Percentiles rank a stretch among this genome's conserved stretches.
Conservation (phyloP, 2,113 vertebrate species). For the Aythya baeri region DNA sequence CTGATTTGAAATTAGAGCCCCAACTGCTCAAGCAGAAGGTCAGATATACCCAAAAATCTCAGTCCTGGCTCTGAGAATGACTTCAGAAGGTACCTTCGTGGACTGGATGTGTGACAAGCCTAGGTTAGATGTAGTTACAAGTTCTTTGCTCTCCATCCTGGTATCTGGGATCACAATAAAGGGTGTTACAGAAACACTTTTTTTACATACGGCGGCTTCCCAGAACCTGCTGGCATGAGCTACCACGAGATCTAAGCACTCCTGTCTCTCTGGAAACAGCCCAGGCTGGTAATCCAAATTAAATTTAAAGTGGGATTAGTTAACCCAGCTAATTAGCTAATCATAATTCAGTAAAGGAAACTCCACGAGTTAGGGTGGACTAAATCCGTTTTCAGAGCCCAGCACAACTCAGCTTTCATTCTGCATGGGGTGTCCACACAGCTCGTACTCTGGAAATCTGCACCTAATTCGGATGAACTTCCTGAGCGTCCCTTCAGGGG, state of each 20-base stretch:
- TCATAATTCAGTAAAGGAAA: slow-evolving; percentile 11
- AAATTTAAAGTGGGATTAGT: slow-evolving; percentile 47
- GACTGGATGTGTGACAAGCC: background rate
- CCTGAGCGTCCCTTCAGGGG: background rate
- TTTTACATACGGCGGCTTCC: background rate
- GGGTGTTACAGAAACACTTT: background rate
- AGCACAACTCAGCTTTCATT: background rate
- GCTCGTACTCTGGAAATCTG: background rate
- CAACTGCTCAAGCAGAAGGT: background rate
- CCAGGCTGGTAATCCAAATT: slow-evolving; percentile 34
- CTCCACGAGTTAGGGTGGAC: background rate
- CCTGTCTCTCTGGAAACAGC: background rate
- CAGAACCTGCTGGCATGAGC: background rate
- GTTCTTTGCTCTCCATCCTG: background rate
- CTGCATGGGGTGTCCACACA: background rate
- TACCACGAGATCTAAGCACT: background rate
- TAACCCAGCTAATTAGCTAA: slow-evolving; percentile 30
- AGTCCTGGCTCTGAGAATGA: background rate
- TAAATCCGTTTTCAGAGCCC: slow-evolving; percentile 6
- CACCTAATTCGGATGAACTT: background rate
- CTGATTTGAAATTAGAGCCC: background rate
- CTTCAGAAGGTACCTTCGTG: background rate
- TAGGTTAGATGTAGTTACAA: background rate
- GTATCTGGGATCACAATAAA: background rate
- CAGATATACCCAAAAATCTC: background rate